These are phyloP conservation scores for Hermetia illucens DNA, from an alignment of 1,140 invertebrate species.

Conservation along the genomic window DNA sequence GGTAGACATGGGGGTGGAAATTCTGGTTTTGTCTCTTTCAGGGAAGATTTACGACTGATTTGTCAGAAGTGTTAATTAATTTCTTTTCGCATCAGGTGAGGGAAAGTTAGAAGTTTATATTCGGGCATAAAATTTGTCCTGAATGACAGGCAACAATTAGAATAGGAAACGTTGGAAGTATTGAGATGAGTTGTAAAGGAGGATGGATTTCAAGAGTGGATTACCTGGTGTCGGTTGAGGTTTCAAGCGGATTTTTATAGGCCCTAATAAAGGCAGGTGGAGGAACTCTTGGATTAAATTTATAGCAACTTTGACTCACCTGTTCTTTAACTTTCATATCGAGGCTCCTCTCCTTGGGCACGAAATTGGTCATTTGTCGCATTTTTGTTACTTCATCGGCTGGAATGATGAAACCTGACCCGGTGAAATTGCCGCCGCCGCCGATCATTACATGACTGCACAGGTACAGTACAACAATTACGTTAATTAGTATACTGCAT, in stretches of 20 bases:
- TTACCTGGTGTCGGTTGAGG: too few species aligned
- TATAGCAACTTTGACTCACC: neutral
- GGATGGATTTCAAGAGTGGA: too few species aligned
- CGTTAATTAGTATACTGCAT: slow-evolving; percentile 56
- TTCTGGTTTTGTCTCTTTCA: neutral
- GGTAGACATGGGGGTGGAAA: too few species aligned
- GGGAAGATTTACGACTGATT: neutral
- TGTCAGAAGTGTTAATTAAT: neutral
- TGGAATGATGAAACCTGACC: slow-evolving; percentile 23
- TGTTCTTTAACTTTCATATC: neutral
- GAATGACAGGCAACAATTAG: too few species aligned
- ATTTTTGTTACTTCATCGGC: slow-evolving; percentile 2
- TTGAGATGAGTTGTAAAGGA: too few species aligned
- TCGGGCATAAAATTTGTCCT: too few species aligned
- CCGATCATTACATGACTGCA: slow-evolving; percentile 36
- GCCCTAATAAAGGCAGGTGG: neutral
- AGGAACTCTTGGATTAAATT: neutral
- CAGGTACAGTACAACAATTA: slow-evolving; percentile 54
- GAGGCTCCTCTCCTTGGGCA: neutral
- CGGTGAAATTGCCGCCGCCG: slow-evolving; percentile 23
- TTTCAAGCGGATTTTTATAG: too few species aligned
- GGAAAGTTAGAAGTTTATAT: too few species aligned
- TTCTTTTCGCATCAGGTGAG: too few species aligned
- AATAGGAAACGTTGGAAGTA: too few species aligned
- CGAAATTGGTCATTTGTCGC: neutral